Percentiles rank a stretch among this genome's conserved stretches.
phyloP scores from a whole-genome alignment of 2,113 vertebrate species.

The Salvelinus fontinalis region DNA sequence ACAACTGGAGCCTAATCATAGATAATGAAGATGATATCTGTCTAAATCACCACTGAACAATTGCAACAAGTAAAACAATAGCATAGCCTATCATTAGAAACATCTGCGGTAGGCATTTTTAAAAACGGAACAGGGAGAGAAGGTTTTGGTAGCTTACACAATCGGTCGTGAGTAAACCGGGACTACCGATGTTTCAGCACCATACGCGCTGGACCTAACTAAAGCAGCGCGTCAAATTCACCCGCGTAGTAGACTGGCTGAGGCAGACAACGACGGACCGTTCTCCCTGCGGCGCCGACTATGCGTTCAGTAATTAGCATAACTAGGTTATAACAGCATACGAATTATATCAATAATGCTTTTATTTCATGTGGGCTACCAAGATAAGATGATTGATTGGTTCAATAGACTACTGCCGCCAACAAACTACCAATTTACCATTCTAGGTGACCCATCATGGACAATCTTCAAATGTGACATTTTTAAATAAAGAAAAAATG shows the following conservation, averaged over 20 bases:
- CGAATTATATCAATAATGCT: no score
- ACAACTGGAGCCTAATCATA: no score
- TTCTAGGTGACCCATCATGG: background rate
- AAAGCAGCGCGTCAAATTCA: background rate
- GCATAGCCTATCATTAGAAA: background rate
- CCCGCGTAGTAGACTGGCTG: background rate
- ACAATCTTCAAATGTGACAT: background rate
- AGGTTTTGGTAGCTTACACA: background rate
- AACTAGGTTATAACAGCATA: background rate
- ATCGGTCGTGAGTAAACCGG: background rate
- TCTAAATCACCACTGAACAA: background rate
- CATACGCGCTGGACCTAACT: conserved; percentile 41
- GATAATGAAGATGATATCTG: no score
- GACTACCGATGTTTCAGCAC: conserved; percentile 42
- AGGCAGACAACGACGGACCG: background rate
- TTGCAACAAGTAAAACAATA: background rate
- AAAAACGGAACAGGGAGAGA: background rate
- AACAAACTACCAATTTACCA: background rate
- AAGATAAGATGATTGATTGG: background rate
- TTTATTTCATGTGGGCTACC: background rate
- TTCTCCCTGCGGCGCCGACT: background rate
- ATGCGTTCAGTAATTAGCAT: no score
- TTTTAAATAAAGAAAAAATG: background rate
- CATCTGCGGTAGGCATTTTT: background rate
- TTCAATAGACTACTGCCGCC: background rate